Evolutionary conservation across 2,113 vertebrate species (phyloP), one percentile per base, ranked within the genome.

Genomic region (Nansenia antarctica): DNA sequence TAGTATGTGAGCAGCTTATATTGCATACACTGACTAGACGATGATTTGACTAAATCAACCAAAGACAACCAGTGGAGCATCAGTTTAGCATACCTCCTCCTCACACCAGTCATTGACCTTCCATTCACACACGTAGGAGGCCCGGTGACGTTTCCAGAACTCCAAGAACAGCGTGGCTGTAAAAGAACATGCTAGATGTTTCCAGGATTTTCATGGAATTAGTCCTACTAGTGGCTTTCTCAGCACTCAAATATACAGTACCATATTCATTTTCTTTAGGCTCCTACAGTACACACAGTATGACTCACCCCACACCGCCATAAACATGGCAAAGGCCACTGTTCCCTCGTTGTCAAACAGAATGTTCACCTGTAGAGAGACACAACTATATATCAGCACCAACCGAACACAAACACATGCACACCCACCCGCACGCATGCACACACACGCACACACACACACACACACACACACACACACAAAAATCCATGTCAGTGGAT

Each of bases 251-350:
- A 54, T 9, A 26, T 54, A 9, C n/a, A 53, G 12, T 29, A 27
- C 3, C 9, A 27, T 14, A 55, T 29, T 3, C 11, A 55, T 11
- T 26, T 12, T 12, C 4, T 55, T 2, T 30, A 55, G 1, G 22
- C 0, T 26, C 5, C 12, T 14, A 55, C 53, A 9, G 1, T 12
- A 29, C 15, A 26, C 15, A 45, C 18, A 69, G n/a, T n/a, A n/a
- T n/a, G 18, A 92, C 95, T 89, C 88, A 99, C 97, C 96, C 97
- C 96, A 98, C 65, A 98, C 62, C 0, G 97, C 95, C 96, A 98
- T 98, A 81, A 95, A 91, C 53, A 98, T 94, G 9, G 97, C 95
- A 54, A 99, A 98, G n/a, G 90, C 7, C 47, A 98, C 94, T 0
- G 97, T 98, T 32, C 93, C 93, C 63, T 94, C 95, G 12, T 99